These are phyloP conservation scores for Geophilus truncorum DNA, from an alignment of 2,888 invertebrate species.

Conservation along the genomic window DNA sequence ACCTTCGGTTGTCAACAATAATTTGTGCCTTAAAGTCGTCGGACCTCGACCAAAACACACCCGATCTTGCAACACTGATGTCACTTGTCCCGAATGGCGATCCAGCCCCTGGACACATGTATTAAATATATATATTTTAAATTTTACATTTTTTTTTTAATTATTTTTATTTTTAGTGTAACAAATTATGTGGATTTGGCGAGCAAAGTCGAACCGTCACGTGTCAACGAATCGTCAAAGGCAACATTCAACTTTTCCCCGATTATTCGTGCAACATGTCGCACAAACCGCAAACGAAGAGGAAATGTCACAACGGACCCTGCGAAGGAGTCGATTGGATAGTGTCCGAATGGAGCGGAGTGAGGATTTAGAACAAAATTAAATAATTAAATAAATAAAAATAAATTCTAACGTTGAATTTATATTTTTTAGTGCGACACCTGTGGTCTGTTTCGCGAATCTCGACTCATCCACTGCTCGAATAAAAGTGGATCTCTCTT, in stretches of 20 bases:
- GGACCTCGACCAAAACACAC: conserved; percentile 65
- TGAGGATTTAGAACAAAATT: too few species aligned
- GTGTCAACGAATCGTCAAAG: conserved; percentile 62
- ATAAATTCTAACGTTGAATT: background rate
- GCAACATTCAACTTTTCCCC: conserved; percentile 58
- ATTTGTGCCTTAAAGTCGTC: conserved; percentile 60
- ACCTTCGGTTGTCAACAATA: conserved; percentile 66
- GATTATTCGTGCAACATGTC: conserved; percentile 58
- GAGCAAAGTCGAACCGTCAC: conserved; percentile 71
- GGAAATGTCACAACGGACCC: conserved; percentile 63
- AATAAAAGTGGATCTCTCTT: conserved; percentile 64
- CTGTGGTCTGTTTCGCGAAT: conserved; percentile 69
- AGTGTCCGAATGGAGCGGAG: conserved; percentile 78
- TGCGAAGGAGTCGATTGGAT: conserved; percentile 93
- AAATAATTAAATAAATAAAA: too few species aligned
- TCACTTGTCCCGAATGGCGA: conserved; percentile 80
- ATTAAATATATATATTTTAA: conserved; percentile 37
- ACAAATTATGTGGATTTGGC: conserved; percentile 86
- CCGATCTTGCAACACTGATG: conserved; percentile 69
- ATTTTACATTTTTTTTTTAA: conserved; percentile 32
- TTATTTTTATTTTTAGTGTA: conserved; percentile 58
- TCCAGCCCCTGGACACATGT: conserved; percentile 86
- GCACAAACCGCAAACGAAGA: conserved; percentile 65
- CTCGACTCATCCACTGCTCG: conserved; percentile 67
- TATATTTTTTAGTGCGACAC: conserved; percentile 61